Conservation (phyloP, 1,140 invertebrate species). For the Theocolax elegans region DNA sequence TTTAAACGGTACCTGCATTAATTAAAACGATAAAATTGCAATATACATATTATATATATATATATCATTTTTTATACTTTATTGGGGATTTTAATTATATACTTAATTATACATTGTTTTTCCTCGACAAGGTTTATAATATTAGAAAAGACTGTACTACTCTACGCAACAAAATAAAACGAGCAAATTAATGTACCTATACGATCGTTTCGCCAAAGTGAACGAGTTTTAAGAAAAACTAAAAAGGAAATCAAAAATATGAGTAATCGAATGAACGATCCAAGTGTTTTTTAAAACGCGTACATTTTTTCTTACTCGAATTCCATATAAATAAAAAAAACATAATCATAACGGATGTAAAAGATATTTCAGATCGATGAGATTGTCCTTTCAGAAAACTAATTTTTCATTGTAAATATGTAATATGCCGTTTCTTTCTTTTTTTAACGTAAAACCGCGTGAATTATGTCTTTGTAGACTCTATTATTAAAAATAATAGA, state of each 20-base stretch:
- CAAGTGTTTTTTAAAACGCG: neutral
- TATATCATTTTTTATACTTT: too few species aligned
- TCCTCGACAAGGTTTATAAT: neutral
- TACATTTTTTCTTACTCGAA: constrained; percentile 18
- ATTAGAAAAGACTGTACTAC: neutral
- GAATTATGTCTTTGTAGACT: neutral
- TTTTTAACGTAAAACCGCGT: neutral
- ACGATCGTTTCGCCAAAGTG: neutral
- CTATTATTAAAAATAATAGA: neutral
- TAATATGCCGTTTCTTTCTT: neutral
- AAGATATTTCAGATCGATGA: neutral
- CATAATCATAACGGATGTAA: neutral
- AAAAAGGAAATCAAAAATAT: constrained; percentile 20
- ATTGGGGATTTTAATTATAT: too few species aligned
- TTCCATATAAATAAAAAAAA: constrained; percentile 3
- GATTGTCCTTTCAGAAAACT: neutral
- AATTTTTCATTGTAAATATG: neutral
- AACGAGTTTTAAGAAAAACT: constrained; percentile 27
- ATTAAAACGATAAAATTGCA: too few species aligned
- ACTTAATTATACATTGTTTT: neutral
- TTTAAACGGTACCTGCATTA: too few species aligned
- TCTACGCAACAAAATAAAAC: neutral
- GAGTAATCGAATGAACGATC: neutral
- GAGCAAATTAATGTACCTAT: neutral
- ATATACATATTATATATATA: too few species aligned